Evolutionary conservation across 2,113 vertebrate genomes (phyloP).

Genomic region (Blennius ocellaris): DNA sequence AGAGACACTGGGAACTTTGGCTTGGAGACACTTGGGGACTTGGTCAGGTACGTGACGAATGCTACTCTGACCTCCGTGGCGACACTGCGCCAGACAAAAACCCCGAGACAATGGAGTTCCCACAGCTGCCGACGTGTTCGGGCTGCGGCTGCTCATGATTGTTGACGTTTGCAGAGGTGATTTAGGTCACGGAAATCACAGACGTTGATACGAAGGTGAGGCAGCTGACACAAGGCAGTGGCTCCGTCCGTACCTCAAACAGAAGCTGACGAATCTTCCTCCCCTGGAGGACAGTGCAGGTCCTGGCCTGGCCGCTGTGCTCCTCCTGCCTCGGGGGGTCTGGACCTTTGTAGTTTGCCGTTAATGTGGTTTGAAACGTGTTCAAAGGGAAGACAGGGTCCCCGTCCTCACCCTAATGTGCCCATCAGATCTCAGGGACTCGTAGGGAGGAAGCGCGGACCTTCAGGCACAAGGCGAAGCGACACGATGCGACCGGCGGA

Average conservation of each 20-base stretch:
- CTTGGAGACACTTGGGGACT: slow-evolving; percentile 20
- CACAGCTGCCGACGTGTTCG: background rate
- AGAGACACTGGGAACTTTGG: slow-evolving; percentile 9
- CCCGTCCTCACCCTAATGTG: slow-evolving; percentile 46
- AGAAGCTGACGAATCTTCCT: slow-evolving; percentile 10
- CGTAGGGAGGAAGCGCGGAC: slow-evolving; percentile 45
- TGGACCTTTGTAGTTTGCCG: slow-evolving; percentile 65
- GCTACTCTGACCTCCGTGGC: background rate
- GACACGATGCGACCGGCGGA: slow-evolving; percentile 85
- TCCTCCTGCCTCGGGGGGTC: slow-evolving; percentile 29
- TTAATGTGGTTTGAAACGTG: slow-evolving; percentile 55
- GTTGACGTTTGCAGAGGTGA: background rate
- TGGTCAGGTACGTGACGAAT: slow-evolving; percentile 56
- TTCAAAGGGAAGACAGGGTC: slow-evolving; percentile 65
- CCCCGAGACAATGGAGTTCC: background rate
- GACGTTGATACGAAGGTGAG: background rate
- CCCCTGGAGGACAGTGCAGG: slow-evolving; percentile 3
- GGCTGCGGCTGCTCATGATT: background rate
- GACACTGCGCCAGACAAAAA: background rate
- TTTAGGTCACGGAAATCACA: background rate
- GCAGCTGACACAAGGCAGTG: background rate
- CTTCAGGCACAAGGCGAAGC: slow-evolving; percentile 23
- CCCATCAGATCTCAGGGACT: slow-evolving; percentile 58
- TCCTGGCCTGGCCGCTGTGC: slow-evolving; percentile 36
- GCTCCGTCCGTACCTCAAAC: slow-evolving; percentile 7